Evolutionary conservation across 1,140 invertebrate species (phyloP), one percentile per base, ranked within the genome.

Genomic region (Ephestia elutella): DNA sequence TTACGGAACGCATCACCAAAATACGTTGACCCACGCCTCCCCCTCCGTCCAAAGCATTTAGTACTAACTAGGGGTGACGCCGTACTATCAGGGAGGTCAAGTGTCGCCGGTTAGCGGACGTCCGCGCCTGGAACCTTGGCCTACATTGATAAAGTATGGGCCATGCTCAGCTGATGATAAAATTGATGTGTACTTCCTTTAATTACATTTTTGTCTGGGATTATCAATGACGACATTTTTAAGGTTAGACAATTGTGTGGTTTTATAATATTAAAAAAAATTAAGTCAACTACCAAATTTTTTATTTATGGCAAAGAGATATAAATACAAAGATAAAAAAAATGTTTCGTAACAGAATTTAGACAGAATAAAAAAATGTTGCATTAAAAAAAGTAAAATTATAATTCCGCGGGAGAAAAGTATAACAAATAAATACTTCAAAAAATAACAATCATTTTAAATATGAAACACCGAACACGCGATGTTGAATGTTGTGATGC

Each of bases 41-140:
- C 60, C 60, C 49, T 59, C 48, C 56, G 54, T 54, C 19, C 32
- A n/a, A 19, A 44, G 28, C 50, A 51, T 18, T 30, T 28, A 38
- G 32, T 59, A 63, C 19, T 60, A 59, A 50, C 56, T 64, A 56
- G 68, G 61, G 66, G 54, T 28, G 49, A 38, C 57, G 66, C 68
- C 59, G 65, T 68, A 63, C 64, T 71, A 71, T 73, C 66, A 53
- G 58, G 56, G 70, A 70, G 82, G 76, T 73, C 82, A 72, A 53
- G 66, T 59, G 72, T 62, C 19, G 30, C 48, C 80, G 80, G 79
- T 71, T 62, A 38, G 60, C 57, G 66, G 62, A 62, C 61, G 60
- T 64, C 62, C 59, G 68, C 59, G 48, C 60, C 49, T 20, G 53
- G 60, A 73, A 77, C 80, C 80, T 83, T 86, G 82, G 82, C 79